Evolutionary conservation across 2,113 vertebrate species (phyloP).

Genomic region (Mastomys coucha): DNA sequence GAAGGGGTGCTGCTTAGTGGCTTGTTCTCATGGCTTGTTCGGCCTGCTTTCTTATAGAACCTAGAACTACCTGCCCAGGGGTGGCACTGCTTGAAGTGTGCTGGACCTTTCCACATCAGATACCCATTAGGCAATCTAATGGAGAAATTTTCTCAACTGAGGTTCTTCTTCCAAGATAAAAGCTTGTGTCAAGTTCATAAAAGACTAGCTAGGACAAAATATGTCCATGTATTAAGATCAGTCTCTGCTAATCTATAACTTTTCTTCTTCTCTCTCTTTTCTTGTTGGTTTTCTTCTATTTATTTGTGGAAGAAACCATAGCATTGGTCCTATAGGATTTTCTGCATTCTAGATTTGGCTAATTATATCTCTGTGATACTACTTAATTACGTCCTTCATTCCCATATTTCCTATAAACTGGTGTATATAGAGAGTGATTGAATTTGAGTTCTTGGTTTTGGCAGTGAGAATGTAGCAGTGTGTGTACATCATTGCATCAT

Average conservation of each 20-base stretch:
- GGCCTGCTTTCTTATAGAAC: not conserved
- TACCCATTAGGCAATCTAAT: not conserved
- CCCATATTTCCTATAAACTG: constrained; percentile 38
- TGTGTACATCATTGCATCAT: not conserved
- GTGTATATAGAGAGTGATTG: constrained; percentile 37
- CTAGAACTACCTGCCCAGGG: not conserved
- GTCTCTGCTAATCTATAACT: constrained; percentile 56
- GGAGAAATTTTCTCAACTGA: not conserved
- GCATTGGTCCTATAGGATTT: constrained; percentile 56
- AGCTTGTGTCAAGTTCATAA: not conserved
- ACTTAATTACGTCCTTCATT: constrained; percentile 27
- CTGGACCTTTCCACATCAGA: not conserved
- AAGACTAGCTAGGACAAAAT: not conserved
- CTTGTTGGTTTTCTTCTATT: constrained; percentile 14
- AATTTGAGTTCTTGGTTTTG: constrained; percentile 33
- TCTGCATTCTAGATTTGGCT: constrained; percentile 50
- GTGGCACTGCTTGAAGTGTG: not conserved
- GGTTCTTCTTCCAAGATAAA: not conserved
- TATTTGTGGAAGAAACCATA: constrained; percentile 63
- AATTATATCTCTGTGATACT: constrained; percentile 29
- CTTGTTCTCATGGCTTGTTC: not conserved
- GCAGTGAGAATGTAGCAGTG: not conserved
- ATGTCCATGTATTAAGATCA: constrained; percentile 51
- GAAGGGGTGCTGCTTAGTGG: not conserved
- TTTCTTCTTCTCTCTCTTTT: constrained; percentile 31